Percentiles rank a stretch among this genome's conserved stretches.
These are phyloP conservation scores for Leptarthrus brevirostris DNA, from an alignment of 2,888 invertebrate species.

Conservation along the genomic window DNA sequence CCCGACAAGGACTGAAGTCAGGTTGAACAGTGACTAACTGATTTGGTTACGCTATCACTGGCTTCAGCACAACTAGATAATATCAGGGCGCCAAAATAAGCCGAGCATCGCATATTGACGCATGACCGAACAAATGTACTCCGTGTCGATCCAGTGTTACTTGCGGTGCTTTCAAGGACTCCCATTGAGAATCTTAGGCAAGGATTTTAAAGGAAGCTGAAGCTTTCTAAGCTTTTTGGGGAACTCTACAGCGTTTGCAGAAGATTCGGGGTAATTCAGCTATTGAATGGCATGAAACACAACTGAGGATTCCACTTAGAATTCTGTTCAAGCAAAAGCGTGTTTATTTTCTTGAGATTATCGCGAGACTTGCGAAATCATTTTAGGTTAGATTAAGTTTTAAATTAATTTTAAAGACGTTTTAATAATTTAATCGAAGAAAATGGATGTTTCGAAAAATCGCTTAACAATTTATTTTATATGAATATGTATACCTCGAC, in stretches of 20 bases:
- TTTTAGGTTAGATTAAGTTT: no score
- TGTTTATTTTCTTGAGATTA: no score
- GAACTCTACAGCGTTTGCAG: background rate
- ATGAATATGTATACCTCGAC: no score
- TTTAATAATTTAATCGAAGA: no score
- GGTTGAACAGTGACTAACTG: slow-evolving; percentile 36
- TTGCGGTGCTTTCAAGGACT: slow-evolving; percentile 28
- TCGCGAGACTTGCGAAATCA: no score
- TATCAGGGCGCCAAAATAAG: slow-evolving; percentile 9
- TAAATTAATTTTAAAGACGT: no score
- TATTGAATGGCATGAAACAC: background rate
- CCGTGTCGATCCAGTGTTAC: background rate
- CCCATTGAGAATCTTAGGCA: background rate
- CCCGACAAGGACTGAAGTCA: slow-evolving; percentile 26
- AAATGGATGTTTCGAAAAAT: no score
- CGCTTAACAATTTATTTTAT: no score
- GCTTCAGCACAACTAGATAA: slow-evolving; percentile 16
- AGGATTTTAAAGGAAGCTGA: background rate
- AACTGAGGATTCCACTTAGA: no score
- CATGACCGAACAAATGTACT: slow-evolving; percentile 8
- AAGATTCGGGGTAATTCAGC: slow-evolving; percentile 20
- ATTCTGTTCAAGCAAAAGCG: no score
- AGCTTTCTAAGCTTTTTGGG: slow-evolving; percentile 17
- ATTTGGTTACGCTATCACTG: slow-evolving; percentile 17
- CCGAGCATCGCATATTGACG: slow-evolving; percentile 27